These are phyloP conservation scores for Muntiacus muntjak DNA, from an alignment of 2,113 vertebrate species.

Conservation along the genomic window DNA sequence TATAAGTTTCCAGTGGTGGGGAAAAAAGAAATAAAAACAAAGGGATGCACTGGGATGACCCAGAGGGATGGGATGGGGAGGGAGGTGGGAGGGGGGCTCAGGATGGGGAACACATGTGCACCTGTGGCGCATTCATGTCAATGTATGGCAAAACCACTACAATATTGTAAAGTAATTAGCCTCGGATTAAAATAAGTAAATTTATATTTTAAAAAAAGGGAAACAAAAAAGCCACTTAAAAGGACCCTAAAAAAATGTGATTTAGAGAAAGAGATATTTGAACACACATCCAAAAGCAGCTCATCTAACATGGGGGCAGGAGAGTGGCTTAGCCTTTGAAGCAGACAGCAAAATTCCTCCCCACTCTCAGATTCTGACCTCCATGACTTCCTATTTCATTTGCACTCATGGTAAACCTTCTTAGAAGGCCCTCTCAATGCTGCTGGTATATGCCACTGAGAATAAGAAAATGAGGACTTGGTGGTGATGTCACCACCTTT, in stretches of 20 bases:
- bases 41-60: background rate
- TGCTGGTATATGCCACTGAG: background rate
- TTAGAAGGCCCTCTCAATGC: background rate
- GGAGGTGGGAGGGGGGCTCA: too few relatives aligned
- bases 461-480: background rate
- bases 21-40: slow-evolving; percentile 19
- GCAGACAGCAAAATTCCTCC: slow-evolving; percentile 3
- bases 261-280: slow-evolving; percentile 62
- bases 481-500: slow-evolving; percentile 1
- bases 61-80: too few relatives aligned
- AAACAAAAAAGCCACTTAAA: slow-evolving; percentile 25
- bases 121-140: too few relatives aligned
- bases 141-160: too few relatives aligned
- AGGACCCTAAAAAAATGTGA: slow-evolving; percentile 42
- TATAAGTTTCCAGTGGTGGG: background rate
- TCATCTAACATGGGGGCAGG: background rate
- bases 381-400: background rate
- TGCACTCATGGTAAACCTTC: background rate
- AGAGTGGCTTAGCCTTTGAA: slow-evolving; percentile 27
- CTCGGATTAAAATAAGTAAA: too few relatives aligned
- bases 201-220: background rate
- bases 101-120: too few relatives aligned
- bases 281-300: slow-evolving; percentile 44
- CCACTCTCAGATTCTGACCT: background rate
- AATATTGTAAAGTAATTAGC: too few relatives aligned